Evolutionary conservation across 2,888 invertebrate genomes (phyloP).

Genomic region (Conops quadrifasciatus): DNA sequence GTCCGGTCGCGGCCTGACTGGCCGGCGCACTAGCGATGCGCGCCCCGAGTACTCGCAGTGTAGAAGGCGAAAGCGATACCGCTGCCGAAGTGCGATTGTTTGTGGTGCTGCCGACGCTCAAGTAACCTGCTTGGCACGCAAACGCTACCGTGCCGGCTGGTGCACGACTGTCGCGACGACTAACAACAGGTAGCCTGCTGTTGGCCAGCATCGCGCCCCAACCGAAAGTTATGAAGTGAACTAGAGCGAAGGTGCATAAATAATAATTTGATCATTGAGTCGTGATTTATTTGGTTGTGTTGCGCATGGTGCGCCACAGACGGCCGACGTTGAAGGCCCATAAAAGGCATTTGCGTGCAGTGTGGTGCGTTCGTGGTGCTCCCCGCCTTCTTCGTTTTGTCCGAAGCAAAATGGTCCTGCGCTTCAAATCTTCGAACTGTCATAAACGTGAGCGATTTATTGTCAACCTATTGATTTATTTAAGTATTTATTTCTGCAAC

Average conservation of each 20-base stretch:
- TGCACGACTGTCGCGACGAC: conserved; percentile 7
- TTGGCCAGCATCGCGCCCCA: conserved; percentile 14
- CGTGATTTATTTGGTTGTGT: conserved; percentile 59
- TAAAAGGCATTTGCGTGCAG: conserved; percentile 25
- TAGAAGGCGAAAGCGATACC: conserved; percentile 42
- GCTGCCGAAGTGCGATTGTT: conserved; percentile 34
- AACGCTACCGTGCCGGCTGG: conserved; percentile 31
- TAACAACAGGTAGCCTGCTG: conserved; percentile 39
- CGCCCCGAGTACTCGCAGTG: conserved; percentile 36
- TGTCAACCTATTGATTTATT: conserved; percentile 55
- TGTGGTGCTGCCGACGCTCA: conserved; percentile 16
- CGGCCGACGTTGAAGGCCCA: conserved; percentile 17
- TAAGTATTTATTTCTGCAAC: conserved; percentile 41
- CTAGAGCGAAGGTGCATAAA: conserved; percentile 58
- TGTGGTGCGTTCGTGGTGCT: conserved; percentile 18
- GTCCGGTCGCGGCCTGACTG: conserved; percentile 37
- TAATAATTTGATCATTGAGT: conserved; percentile 63
- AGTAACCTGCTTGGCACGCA: conserved; percentile 24
- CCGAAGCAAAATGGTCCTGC: conserved; percentile 22
- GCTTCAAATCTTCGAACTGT: conserved; percentile 47
- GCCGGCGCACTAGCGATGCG: conserved; percentile 36
- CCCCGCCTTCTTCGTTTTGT: conserved; percentile 31
- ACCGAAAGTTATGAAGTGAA: conserved; percentile 48
- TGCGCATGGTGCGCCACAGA: conserved; percentile 9
- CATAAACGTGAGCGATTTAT: conserved; percentile 61